phyloP scores from a whole-genome alignment of 53 echinoderm and acorn worm species.

The Zoroaster sp. region DNA sequence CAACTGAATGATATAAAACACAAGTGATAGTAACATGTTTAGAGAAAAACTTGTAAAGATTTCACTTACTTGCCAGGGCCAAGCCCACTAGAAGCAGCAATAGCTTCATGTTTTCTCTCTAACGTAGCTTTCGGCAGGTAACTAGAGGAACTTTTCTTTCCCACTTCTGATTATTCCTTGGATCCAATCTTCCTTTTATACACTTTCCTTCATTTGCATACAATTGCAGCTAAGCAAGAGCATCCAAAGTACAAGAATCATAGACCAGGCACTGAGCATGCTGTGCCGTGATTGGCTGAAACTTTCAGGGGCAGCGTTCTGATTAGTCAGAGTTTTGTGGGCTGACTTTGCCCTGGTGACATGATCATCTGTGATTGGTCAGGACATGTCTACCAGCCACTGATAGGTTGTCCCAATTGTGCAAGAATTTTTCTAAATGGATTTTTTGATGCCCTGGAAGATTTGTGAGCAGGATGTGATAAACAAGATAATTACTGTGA shows the following conservation, averaged over 20 bases:
- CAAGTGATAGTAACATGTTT: background rate
- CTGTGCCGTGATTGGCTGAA: conserved; percentile 7
- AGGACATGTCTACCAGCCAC: conserved; percentile 17
- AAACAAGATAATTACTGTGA: conserved; percentile 17
- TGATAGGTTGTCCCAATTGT: background rate
- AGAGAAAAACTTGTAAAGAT: background rate
- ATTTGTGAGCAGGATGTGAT: background rate
- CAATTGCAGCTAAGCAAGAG: background rate
- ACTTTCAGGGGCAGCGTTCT: background rate
- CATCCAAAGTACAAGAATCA: conserved; percentile 26
- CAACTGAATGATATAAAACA: background rate
- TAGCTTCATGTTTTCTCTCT: conserved; percentile 40
- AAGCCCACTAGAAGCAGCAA: conserved; percentile 43
- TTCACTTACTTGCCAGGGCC: conserved; percentile 64
- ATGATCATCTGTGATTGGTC: conserved; percentile 16
- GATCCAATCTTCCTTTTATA: conserved; percentile 12
- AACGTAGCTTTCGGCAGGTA: background rate
- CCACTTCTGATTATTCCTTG: background rate
- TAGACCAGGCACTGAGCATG: background rate
- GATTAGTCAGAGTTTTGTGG: conserved; percentile 14
- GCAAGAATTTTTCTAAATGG: background rate
- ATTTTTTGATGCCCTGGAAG: background rate
- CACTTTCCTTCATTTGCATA: conserved; percentile 29
- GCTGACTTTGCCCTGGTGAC: conserved; percentile 5
- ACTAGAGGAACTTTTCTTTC: background rate